phyloP scores from a whole-genome alignment of 2,888 invertebrate genomes.

The Tineola bisselliella region DNA sequence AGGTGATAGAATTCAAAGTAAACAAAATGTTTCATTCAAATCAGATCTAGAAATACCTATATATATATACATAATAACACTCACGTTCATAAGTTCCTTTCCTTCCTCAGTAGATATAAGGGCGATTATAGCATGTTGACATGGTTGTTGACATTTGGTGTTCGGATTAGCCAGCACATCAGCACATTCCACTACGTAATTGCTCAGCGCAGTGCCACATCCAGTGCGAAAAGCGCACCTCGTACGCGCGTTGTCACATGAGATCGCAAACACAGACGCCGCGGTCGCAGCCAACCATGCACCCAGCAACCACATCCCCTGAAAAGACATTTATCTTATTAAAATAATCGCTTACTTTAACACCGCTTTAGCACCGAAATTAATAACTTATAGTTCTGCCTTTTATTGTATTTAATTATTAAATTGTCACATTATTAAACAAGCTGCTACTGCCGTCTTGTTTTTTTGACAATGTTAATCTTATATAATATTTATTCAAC shows the following conservation, averaged over 20 bases:
- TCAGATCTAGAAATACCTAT: background rate
- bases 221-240: conserved; percentile 80
- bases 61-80: too few relatives aligned
- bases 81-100: conserved; percentile 78
- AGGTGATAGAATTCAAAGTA: conserved; percentile 31
- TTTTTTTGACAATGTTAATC: too few relatives aligned
- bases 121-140: conserved; percentile 81
- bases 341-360: background rate
- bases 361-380: too few relatives aligned
- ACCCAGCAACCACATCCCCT: conserved; percentile 22
- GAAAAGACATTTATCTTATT: background rate
- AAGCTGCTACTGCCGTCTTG: too few relatives aligned
- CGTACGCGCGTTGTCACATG: conserved; percentile 74
- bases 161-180: conserved; percentile 71
- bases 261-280: conserved; percentile 40
- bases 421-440: too few relatives aligned
- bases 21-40: conserved; percentile 36
- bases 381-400: too few relatives aligned
- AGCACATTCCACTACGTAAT: conserved; percentile 79
- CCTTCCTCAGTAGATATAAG: conserved; percentile 83
- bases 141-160: conserved; percentile 73
- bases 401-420: too few relatives aligned
- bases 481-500: background rate
- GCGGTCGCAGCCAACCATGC: conserved; percentile 48
- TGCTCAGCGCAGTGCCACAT: conserved; percentile 80